These are phyloP conservation scores for Neodiprion pinetum DNA, from an alignment of 1,140 invertebrate species.

Conservation along the genomic window DNA sequence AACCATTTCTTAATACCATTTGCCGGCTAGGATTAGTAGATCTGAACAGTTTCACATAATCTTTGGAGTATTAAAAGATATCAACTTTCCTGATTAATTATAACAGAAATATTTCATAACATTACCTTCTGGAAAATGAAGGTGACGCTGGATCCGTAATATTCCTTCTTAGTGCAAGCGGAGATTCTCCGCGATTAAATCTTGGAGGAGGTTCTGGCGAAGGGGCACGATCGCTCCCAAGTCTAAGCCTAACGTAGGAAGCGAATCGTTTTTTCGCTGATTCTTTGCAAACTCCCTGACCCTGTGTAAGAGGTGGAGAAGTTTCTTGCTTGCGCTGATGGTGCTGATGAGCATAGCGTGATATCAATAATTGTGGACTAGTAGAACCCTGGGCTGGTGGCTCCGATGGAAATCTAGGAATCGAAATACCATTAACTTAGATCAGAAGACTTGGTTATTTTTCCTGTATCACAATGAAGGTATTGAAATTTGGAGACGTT, in stretches of 20 bases:
- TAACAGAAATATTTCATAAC: too few species aligned
- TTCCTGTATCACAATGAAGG: conserved; percentile 3
- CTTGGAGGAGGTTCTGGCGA: conserved; percentile 73
- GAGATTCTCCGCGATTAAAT: conserved; percentile 70
- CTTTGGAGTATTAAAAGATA: too few species aligned
- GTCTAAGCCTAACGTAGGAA: conserved; percentile 74
- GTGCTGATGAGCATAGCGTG: conserved; percentile 54
- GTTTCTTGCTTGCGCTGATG: conserved; percentile 54
- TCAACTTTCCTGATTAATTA: too few species aligned
- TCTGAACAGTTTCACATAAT: too few species aligned
- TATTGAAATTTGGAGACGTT: too few species aligned
- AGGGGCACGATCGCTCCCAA: conserved; percentile 59
- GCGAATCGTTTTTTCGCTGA: conserved; percentile 71
- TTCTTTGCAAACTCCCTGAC: conserved; percentile 46
- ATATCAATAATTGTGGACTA: conserved; percentile 55
- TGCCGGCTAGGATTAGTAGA: background rate
- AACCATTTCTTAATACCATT: too few species aligned
- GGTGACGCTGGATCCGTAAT: conserved; percentile 63
- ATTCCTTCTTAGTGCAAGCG: conserved; percentile 67
- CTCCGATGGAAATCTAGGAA: conserved; percentile 54
- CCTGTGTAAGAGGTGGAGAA: conserved; percentile 35
- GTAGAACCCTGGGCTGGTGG: conserved; percentile 51
- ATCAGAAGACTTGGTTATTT: background rate
- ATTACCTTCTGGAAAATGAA: conserved; percentile 68
- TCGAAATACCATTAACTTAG: conserved; percentile 9